Evolutionary conservation across 2,888 invertebrate genomes (phyloP).

Genomic region (Psylliodes chrysocephalus): DNA sequence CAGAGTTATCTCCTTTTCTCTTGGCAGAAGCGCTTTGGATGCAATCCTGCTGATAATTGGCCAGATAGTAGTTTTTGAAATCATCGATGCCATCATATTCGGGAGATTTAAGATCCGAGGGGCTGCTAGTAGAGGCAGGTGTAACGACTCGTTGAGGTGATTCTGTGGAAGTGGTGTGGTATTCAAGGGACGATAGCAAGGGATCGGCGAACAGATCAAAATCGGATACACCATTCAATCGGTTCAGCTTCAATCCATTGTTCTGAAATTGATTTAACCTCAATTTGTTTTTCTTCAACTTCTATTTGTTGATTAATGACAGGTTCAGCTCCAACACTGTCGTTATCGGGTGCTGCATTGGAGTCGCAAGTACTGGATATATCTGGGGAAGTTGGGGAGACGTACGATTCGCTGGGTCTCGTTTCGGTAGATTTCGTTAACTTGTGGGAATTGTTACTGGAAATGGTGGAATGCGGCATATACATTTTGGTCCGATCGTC

Average conservation of each 20-base stretch:
- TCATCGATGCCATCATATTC: slow-evolving; percentile 43
- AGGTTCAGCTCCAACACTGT: too few relatives aligned
- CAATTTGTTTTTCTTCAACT: too few relatives aligned
- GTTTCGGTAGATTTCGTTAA: slow-evolving; percentile 17
- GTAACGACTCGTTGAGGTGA: not conserved
- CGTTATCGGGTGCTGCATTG: not conserved
- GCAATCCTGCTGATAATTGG: slow-evolving; percentile 23
- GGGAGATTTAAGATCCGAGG: slow-evolving; percentile 38
- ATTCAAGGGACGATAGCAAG: too few relatives aligned
- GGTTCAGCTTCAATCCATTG: too few relatives aligned
- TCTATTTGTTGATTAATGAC: too few relatives aligned
- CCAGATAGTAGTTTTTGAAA: slow-evolving; percentile 36
- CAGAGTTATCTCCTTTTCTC: too few relatives aligned
- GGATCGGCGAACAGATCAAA: slow-evolving; percentile 41
- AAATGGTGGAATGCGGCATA: slow-evolving; percentile 9
- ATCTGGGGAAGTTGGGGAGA: slow-evolving; percentile 26
- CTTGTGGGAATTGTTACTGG: slow-evolving; percentile 1
- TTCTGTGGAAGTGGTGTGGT: not conserved
- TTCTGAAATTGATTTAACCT: too few relatives aligned
- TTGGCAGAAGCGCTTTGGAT: not conserved
- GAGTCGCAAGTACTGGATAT: slow-evolving; percentile 31
- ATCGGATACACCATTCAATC: slow-evolving; percentile 30
- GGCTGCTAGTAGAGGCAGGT: not conserved
- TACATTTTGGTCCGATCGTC: not conserved
- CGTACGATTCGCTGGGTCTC: slow-evolving; percentile 2